Conservation (phyloP, 2,888 invertebrate genomes). For the Lochmaea crataegi region DNA sequence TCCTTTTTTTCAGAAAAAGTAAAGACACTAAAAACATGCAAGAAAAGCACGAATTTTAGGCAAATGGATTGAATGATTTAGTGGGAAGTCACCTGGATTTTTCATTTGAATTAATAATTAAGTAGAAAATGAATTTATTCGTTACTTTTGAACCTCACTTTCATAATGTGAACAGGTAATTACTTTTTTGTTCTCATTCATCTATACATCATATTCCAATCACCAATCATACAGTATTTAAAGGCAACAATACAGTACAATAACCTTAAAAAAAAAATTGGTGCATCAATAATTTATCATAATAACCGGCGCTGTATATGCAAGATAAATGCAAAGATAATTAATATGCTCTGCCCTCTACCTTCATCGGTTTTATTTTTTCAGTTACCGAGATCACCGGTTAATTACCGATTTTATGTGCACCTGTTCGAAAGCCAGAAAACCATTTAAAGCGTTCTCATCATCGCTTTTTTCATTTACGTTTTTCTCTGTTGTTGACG, state of each 20-base stretch:
- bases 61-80: too few species aligned
- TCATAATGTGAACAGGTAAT: neutral
- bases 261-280: neutral
- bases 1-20: too few species aligned
- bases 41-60: too few species aligned
- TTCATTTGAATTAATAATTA: too few species aligned
- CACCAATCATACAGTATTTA: too few species aligned
- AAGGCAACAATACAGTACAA: neutral
- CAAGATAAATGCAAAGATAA: neutral
- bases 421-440: constrained; percentile 24
- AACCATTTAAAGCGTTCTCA: constrained; percentile 23
- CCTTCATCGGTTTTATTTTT: neutral
- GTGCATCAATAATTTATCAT: neutral
- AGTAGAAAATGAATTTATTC: too few species aligned
- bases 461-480: constrained; percentile 20
- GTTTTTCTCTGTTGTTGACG: neutral
- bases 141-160: neutral
- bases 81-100: too few species aligned
- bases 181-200: neutral
- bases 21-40: too few species aligned
- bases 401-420: neutral
- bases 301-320: neutral
- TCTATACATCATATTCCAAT: too few species aligned
- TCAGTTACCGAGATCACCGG: neutral
- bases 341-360: neutral